These are phyloP conservation scores for Chaetodon trifascialis DNA, from an alignment of 2,113 vertebrate genomes.

Conservation along the genomic window DNA sequence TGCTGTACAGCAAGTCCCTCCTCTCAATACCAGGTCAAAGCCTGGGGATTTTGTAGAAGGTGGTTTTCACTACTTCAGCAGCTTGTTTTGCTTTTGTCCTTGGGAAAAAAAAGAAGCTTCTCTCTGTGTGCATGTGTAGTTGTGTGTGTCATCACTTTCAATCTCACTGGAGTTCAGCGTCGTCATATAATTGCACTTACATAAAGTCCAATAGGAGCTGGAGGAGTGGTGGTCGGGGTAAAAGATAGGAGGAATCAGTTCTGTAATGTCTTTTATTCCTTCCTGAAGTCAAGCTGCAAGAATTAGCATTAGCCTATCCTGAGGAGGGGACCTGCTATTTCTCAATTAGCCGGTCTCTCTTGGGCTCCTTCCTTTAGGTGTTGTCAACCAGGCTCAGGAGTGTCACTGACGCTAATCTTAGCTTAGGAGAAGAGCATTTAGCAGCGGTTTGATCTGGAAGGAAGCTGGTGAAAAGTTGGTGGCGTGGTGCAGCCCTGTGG, in stretches of 20 bases:
- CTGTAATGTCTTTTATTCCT: conserved; percentile 30
- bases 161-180: conserved; percentile 23
- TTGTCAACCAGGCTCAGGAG: conserved; percentile 55
- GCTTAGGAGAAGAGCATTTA: conserved; percentile 60
- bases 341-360: conserved; percentile 49
- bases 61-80: conserved; percentile 44
- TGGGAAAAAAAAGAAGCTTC: conserved; percentile 14
- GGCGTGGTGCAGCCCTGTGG: conserved; percentile 12
- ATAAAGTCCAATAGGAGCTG: conserved; percentile 31
- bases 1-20: conserved; percentile 44
- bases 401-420: conserved; percentile 68
- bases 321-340: conserved; percentile 55
- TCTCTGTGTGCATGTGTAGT: neutral
- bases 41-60: conserved; percentile 21
- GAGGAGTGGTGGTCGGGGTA: neutral
- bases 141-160: conserved; percentile 5
- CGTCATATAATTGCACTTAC: conserved; percentile 25
- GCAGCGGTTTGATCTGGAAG: conserved; percentile 27
- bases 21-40: conserved; percentile 45
- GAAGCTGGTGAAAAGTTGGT: conserved; percentile 38
- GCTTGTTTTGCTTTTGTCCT: conserved; percentile 35
- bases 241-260: conserved; percentile 4
- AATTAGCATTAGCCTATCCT: conserved; percentile 62
- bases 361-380: conserved; percentile 47
- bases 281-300: conserved; percentile 14